Percentiles rank a stretch among this genome's conserved stretches.
Conservation (phyloP, 2,797 vertebrate species). For the Typhlichthys subterraneus region DNA sequence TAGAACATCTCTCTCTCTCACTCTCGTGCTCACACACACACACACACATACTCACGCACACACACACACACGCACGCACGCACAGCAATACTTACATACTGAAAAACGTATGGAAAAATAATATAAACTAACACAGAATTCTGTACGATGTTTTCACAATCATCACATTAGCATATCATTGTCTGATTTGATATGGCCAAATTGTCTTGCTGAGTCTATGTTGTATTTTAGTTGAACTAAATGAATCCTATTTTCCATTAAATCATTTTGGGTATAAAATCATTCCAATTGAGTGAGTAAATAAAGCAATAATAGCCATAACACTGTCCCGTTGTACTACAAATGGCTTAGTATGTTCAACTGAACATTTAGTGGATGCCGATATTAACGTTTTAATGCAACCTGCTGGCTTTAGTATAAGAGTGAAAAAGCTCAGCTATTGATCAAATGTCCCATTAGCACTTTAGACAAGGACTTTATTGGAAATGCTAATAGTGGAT, state of each 20-base stretch:
- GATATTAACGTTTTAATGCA: constrained; percentile 36
- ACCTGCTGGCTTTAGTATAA: constrained; percentile 37
- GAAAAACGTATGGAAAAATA: not conserved
- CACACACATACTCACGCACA: constrained; percentile 18
- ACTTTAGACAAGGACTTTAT: constrained; percentile 54
- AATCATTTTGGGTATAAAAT: not conserved
- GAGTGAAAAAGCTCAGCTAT: constrained; percentile 55
- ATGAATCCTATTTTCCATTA: not conserved
- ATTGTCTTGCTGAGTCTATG: constrained; percentile 6
- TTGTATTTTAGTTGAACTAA: constrained; percentile 2
- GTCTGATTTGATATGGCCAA: constrained; percentile 25
- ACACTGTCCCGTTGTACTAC: constrained; percentile 16
- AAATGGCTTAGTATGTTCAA: constrained; percentile 35
- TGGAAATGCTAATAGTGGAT: constrained; percentile 56
- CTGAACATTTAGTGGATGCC: constrained; percentile 53
- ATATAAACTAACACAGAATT: not conserved
- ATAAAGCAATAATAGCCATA: constrained; percentile 1
- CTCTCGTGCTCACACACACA: constrained; percentile 10
- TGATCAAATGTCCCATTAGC: constrained; percentile 75
- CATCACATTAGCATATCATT: not conserved
- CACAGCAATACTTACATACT: not conserved
- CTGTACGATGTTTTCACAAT: not conserved
- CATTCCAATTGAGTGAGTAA: constrained; percentile 3
- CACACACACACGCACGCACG: constrained; percentile 21
- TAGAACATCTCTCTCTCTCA: not conserved